Evolutionary conservation across 92 coral and sea anemone genomes (phyloP).

Genomic region (Palythoa heliodiscus): DNA sequence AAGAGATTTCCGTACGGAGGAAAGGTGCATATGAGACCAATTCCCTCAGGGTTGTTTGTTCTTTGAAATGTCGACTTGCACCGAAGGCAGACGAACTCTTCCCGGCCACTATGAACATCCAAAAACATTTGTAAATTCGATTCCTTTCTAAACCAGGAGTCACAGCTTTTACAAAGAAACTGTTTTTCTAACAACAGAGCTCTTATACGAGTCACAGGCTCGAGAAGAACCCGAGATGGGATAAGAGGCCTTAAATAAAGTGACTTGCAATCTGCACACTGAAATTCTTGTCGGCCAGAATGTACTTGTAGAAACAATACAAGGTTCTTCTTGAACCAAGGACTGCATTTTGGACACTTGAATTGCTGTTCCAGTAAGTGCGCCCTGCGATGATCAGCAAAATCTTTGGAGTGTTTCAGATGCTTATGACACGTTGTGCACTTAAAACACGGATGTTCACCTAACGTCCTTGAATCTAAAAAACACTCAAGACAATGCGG

Average conservation of each 20-base stretch:
- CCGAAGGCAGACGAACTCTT: not conserved
- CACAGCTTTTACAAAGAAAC: not conserved
- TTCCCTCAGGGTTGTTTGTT: not conserved
- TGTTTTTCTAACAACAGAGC: not conserved
- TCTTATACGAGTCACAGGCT: not conserved
- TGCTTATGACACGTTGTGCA: slow-evolving; percentile 8
- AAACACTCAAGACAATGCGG: slow-evolving; percentile 1
- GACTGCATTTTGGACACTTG: slow-evolving; percentile 10
- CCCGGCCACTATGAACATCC: slow-evolving; percentile 5
- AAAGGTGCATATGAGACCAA: not conserved
- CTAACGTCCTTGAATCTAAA: not conserved
- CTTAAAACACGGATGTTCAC: slow-evolving; percentile 21
- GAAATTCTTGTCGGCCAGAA: slow-evolving; percentile 14
- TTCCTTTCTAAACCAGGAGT: not conserved
- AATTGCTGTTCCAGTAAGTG: slow-evolving; percentile 16
- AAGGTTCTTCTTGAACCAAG: slow-evolving; percentile 18
- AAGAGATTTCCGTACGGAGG: not conserved
- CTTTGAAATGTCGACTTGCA: slow-evolving; percentile 3
- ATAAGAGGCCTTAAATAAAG: not conserved
- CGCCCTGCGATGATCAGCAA: slow-evolving; percentile 16
- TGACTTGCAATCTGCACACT: slow-evolving; percentile 19
- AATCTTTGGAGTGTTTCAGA: slow-evolving; percentile 14
- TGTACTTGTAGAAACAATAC: not conserved
- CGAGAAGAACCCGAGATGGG: not conserved
- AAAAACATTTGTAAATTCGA: slow-evolving; percentile 2